Percentiles rank a stretch among this genome's conserved stretches.
Conservation (phyloP, 2,888 invertebrate genomes). For the Orchesella flavescens region DNA sequence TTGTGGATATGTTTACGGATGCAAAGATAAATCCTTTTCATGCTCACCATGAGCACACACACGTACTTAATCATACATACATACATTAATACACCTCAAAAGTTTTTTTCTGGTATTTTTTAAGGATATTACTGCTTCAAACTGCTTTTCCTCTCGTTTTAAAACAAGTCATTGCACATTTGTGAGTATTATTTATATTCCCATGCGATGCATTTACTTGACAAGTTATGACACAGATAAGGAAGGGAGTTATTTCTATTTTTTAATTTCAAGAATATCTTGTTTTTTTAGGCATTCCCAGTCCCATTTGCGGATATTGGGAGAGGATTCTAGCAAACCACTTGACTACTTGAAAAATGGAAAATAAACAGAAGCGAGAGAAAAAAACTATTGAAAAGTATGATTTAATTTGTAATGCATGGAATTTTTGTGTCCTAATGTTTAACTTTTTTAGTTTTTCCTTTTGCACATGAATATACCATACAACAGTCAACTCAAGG, state of each 20-base stretch:
- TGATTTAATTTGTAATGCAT: neutral
- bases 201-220: neutral
- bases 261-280: conserved; percentile 13
- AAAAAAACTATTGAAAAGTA: conserved; percentile 18
- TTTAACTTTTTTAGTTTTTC: conserved; percentile 29
- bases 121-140: conserved; percentile 23
- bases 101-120: neutral
- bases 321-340: neutral
- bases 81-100: neutral
- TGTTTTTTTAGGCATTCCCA: conserved; percentile 43
- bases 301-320: conserved; percentile 19
- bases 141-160: conserved; percentile 26
- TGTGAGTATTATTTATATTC: neutral
- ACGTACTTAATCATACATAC: no score
- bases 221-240: neutral
- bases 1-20: no score
- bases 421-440: conserved; percentile 1
- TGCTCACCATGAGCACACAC: neutral
- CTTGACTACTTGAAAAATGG: neutral
- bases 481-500: neutral
- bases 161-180: conserved; percentile 21
- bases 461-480: neutral
- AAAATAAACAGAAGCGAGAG: neutral
- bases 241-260: neutral
- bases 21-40: neutral